phyloP scores from a whole-genome alignment of 2,888 invertebrate genomes.

The Standfussiana lucernea region DNA sequence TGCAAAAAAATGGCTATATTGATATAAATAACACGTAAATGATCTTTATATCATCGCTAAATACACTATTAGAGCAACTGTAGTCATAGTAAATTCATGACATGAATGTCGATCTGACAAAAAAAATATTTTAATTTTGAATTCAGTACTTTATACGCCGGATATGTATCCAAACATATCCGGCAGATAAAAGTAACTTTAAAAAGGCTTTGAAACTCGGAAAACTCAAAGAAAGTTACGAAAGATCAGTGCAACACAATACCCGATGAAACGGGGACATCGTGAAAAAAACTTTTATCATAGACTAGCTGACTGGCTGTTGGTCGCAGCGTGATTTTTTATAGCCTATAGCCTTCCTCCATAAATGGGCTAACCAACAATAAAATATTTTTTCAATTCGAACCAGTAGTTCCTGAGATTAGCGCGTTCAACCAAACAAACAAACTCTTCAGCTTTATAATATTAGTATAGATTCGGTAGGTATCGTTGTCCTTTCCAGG shows the following conservation, averaged over 20 bases:
- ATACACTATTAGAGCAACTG: background rate
- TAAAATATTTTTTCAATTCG: too few relatives aligned
- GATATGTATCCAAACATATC: background rate
- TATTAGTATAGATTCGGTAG: background rate
- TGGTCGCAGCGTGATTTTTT: too few relatives aligned
- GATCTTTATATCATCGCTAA: background rate
- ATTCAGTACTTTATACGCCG: background rate
- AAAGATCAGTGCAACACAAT: background rate
- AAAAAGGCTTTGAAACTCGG: background rate
- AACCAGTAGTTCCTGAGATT: too few relatives aligned
- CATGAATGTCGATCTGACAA: background rate
- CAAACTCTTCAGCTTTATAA: too few relatives aligned
- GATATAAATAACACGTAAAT: conserved; percentile 2
- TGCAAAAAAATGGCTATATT: background rate
- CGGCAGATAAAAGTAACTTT: background rate
- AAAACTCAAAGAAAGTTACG: background rate
- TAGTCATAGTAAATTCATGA: background rate
- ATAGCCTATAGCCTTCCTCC: too few relatives aligned
- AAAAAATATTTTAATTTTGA: background rate
- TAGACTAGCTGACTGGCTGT: too few relatives aligned
- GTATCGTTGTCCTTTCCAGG: background rate
- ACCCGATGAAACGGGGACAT: background rate
- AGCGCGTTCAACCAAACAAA: too few relatives aligned
- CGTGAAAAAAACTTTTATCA: background rate
- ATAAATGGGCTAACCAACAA: too few relatives aligned